Conservation (phyloP, 92 coral and sea anemone genomes). For the Zoanthus sansibaricus region DNA sequence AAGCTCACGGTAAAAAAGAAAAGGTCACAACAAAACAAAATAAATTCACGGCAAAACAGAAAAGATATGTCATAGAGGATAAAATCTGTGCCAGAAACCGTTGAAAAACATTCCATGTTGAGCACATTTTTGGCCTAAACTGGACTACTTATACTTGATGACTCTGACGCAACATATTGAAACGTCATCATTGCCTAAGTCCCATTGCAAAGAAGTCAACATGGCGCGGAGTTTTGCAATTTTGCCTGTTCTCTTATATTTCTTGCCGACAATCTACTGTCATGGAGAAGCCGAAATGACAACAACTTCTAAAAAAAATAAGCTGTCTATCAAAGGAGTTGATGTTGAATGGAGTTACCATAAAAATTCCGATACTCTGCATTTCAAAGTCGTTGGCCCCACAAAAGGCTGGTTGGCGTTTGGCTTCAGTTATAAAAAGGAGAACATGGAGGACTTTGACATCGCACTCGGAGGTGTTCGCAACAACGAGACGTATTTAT, state of each 20-base stretch:
- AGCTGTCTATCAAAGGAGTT: background rate
- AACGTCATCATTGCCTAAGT: no score
- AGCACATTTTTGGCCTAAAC: no score
- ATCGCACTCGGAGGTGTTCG: constrained; percentile 41
- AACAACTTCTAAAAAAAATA: background rate
- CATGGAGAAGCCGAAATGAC: background rate
- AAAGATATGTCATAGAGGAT: no score
- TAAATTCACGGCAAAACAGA: no score
- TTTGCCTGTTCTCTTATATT: background rate
- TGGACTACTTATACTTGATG: no score
- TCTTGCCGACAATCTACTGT: background rate
- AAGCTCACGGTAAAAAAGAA: no score
- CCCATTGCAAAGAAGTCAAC: no score
- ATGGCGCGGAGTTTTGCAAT: background rate
- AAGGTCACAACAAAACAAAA: no score
- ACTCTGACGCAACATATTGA: no score
- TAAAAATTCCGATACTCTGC: constrained; percentile 10
- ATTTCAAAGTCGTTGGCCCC: constrained; percentile 7
- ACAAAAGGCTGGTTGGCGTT: constrained; percentile 27
- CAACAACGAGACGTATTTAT: constrained; percentile 35
- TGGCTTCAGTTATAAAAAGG: constrained; percentile 7
- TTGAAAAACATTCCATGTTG: no score
- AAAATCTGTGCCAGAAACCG: no score
- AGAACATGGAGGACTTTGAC: background rate
- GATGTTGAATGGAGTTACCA: constrained; percentile 20